These are phyloP conservation scores for Saguinus imperator DNA, from an alignment of 2,113 vertebrate species.

Conservation along the genomic window DNA sequence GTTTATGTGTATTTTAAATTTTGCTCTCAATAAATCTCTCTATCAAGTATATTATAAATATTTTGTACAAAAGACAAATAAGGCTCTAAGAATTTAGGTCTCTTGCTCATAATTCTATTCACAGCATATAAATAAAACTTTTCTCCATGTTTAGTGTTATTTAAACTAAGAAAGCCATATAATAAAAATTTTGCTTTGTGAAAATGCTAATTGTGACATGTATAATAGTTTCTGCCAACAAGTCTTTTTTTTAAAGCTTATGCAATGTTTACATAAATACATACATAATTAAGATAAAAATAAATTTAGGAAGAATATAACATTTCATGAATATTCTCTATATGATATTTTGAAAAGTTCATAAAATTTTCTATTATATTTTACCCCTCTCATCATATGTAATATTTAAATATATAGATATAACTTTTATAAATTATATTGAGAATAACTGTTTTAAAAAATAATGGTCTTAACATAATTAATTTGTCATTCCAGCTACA, in stretches of 20 bases:
- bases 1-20: background rate
- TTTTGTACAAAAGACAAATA: background rate
- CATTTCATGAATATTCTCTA: background rate
- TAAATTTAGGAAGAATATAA: background rate
- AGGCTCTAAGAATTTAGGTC: background rate
- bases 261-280: background rate
- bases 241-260: background rate
- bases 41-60: background rate
- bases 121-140: background rate
- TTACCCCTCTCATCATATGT: background rate
- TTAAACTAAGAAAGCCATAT: background rate
- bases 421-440: background rate
- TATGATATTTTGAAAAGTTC: background rate
- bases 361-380: background rate
- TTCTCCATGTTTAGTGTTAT: background rate
- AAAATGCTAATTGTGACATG: background rate
- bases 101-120: background rate
- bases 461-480: background rate
- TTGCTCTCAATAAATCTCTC: background rate
- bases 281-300: background rate
- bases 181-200: background rate
- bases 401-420: background rate
- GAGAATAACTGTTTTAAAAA: background rate
- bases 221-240: background rate
- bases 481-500: background rate